Conservation (phyloP, 1,140 invertebrate species). For the Gryon sp. region DNA sequence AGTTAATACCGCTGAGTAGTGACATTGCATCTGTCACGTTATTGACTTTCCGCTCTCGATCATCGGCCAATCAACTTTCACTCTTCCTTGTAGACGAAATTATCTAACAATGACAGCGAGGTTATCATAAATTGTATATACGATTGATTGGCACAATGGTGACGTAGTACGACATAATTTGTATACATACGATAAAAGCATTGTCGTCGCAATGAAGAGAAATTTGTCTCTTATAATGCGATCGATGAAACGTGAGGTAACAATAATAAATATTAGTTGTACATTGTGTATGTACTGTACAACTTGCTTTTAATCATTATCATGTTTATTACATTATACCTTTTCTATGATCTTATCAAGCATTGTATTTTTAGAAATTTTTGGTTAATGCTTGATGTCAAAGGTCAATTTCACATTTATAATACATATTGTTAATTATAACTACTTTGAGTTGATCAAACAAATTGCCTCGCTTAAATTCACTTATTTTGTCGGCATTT, state of each 20-base stretch:
- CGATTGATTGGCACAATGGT: constrained; percentile 45
- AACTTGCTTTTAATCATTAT: too few relatives aligned
- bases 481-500: constrained; percentile 22
- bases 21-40: constrained; percentile 55
- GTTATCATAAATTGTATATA: constrained; percentile 55
- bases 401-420: background rate
- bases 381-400: too few relatives aligned
- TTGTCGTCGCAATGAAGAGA: constrained; percentile 21
- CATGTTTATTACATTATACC: too few relatives aligned
- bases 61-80: constrained; percentile 63
- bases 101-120: constrained; percentile 61
- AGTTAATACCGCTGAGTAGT: constrained; percentile 50
- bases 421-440: background rate
- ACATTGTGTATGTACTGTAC: background rate
- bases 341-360: too few relatives aligned
- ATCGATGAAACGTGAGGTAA: background rate
- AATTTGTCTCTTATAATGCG: constrained; percentile 30
- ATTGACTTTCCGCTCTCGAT: constrained; percentile 59
- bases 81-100: constrained; percentile 52
- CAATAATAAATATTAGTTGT: too few relatives aligned
- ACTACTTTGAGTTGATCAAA: constrained; percentile 2
- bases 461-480: constrained; percentile 16
- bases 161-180: constrained; percentile 41
- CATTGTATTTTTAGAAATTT: too few relatives aligned
- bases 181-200: constrained; percentile 29